Evolutionary conservation across 2,113 vertebrate genomes (phyloP), one percentile per base, ranked within the genome.

Genomic region (Taxidea taxus): DNA sequence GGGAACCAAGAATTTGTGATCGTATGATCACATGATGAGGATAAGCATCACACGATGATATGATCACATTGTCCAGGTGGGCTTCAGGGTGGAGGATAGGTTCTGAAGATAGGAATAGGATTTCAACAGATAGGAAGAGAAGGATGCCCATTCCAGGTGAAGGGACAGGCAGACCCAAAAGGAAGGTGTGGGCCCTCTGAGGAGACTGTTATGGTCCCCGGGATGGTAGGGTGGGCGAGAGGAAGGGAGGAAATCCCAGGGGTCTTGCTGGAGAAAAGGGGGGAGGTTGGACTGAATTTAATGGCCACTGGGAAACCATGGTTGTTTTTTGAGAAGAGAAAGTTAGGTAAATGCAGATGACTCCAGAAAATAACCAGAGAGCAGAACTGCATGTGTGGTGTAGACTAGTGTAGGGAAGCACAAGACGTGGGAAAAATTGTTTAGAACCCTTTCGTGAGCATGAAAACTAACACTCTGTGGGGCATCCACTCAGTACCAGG

Each of bases 201-300:
- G 51, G 7, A n/a, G 42, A 47, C 21, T 21, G 56, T 51, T 6
- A 1, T 3, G 8, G 23, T 27, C 23, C 10, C 1, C 70, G 39
- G 13, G 20, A 42, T 9, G 10, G 16, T 7, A 9, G 0, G 6
- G 2, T 29, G 42, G 44, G 34, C 1, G 23, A 66, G 15, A 49
- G 29, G 74, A 78, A 72, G 47, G 23, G 44, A 66, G 44, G 34
- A 12, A 54, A 39, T 87, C 25, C 47, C 37, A 2, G 47, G 25
- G 9, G 47, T 54, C 47, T 64, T 51, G 27, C 47, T 54, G 23
- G 47, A 37, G 15, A 18, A 12, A 68, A 70, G 4, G 34, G n/a
- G 25, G 1, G 6, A 34, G 9, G 51, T 39, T 31, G 47, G 39
- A 39, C 47, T 20, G 51, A 72, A 54, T 6, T 16, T 29, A 54